Percentiles rank a stretch among this genome's conserved stretches.
phyloP scores from a whole-genome alignment of 2,113 vertebrate species.

The Acrocephalus arundinaceus region DNA sequence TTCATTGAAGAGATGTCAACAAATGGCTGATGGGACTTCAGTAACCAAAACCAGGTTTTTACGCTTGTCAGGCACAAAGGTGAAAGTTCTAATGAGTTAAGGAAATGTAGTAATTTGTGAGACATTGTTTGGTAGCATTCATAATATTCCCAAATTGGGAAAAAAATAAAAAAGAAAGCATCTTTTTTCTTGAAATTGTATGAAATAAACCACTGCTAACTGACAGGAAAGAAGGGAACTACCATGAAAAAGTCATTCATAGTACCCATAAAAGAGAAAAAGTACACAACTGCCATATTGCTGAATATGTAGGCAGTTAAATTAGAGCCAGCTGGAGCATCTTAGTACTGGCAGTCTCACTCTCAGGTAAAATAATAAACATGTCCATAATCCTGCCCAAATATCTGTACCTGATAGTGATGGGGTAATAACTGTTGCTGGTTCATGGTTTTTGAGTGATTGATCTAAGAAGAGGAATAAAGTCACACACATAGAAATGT shows the following conservation, averaged over 20 bases:
- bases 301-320: background rate
- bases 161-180: fast-evolving
- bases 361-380: background rate
- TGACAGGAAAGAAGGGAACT: background rate
- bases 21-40: background rate
- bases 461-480: background rate
- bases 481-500: background rate
- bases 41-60: background rate
- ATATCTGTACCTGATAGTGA: background rate
- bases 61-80: background rate
- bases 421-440: background rate
- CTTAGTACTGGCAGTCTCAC: background rate
- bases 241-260: background rate
- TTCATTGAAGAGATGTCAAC: background rate
- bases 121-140: background rate
- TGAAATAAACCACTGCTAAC: background rate
- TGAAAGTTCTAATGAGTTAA: background rate
- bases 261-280: background rate
- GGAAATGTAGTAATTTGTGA: background rate
- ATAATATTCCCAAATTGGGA: background rate
- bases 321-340: background rate
- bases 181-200: background rate
- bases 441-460: background rate
- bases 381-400: background rate
- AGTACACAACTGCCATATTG: background rate